Evolutionary conservation across 2,888 invertebrate species (phyloP), one percentile per base, ranked within the genome.

Genomic region (Carabus problematicus): DNA sequence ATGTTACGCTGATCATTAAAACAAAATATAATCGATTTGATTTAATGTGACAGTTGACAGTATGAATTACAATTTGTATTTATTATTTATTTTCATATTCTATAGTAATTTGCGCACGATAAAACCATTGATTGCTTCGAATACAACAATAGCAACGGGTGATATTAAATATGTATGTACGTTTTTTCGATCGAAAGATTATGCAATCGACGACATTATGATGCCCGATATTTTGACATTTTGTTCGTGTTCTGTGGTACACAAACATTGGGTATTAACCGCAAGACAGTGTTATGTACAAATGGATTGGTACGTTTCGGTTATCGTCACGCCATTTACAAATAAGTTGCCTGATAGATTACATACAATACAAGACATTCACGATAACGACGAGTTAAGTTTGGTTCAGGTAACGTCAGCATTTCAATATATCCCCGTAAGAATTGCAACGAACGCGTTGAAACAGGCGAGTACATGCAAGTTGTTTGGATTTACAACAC

Each of bases 211-310:
- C 39, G 67, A 68, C 42, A 16, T 68, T 19, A 41, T 16, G 7
- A 68, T 68, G 67, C 67, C 67, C 8, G 67, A 68, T 54, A 60
- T 68, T 60, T 29, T 68, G 18, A 68, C 67, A 40, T 68, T 68
- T 68, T 68, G 67, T 61, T 68, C 67, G 11, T 68, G 67, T 54
- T 29, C 60, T 12, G 43, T 68, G 3, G 42, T 68, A 9, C 49
- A 54, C 41, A 39, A 39, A n/a, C 18, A 68, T 16, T 68, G 61
- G 60, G 67, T 39, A 12, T 11, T 68, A 52, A 68, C 67, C 29
- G 52, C 67, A 43, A 18, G 39, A 54, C 14, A 54, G 19, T 68
- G 67, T 42, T 68, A 47, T 29, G 67, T 68, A 9, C 61, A 60
- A 60, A 8, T 43, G 12, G 67, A 68, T 43, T 68, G 67, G 67